phyloP scores from a whole-genome alignment of 30 jellyfish, hydroid and myxozoan species.

The Aurelia aurita complex sp. Pacific region DNA sequence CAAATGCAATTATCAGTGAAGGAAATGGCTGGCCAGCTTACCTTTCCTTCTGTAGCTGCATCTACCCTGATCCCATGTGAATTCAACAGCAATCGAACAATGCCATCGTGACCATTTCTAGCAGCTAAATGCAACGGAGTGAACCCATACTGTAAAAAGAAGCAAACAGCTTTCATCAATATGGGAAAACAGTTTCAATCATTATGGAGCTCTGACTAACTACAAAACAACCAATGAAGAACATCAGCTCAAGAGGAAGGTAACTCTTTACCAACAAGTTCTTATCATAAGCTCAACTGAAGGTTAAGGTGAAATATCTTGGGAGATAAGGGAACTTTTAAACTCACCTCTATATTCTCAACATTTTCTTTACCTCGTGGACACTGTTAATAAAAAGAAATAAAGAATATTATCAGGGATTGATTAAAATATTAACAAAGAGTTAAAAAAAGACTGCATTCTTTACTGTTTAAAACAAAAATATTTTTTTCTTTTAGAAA shows the following conservation, averaged over 20 bases:
- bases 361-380: conserved; percentile 55
- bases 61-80: conserved; percentile 87
- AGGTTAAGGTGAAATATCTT: neutral
- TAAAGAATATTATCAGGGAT: neutral
- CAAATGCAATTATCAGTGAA: too few species aligned
- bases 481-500: too few species aligned
- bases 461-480: too few species aligned
- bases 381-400: conserved; percentile 13
- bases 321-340: neutral
- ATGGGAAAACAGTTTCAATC: neutral
- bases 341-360: conserved; percentile 55
- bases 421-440: too few species aligned
- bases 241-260: too few species aligned
- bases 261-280: too few species aligned
- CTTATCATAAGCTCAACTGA: too few species aligned
- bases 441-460: too few species aligned
- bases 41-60: conserved; percentile 91
- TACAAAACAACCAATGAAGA: neutral
- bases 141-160: conserved; percentile 66
- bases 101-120: conserved; percentile 87
- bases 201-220: neutral
- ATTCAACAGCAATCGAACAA: conserved; percentile 82
- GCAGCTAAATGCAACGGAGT: conserved; percentile 93
- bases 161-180: neutral
- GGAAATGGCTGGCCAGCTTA: neutral